Evolutionary conservation across 2,797 vertebrate genomes (phyloP), one percentile per base, ranked within the genome.

Genomic region (Onychomys arenicola): DNA sequence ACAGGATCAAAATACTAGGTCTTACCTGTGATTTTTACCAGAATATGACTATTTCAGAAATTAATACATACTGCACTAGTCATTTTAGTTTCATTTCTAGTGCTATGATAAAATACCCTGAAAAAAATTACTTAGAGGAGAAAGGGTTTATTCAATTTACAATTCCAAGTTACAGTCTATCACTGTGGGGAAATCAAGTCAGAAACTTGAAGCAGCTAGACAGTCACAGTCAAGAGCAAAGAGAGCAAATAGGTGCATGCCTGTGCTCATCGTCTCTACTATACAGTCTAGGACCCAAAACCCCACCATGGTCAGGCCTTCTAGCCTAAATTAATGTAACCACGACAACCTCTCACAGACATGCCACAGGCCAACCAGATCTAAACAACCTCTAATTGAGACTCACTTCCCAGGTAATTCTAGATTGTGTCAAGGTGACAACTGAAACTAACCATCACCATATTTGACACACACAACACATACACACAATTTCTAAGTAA

Each of bases 401-500:
- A 87, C 34, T 71, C 65, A 52, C 32, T 27, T 71, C 23, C 16
- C 65, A 55, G 13, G 34, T 52, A 71, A 86, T 55, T 55, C 65
- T 37, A 87, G 84, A 37, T 71, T 87, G 49, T 87, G 49, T 71
- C 34, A 71, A 87, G 34, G 19, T 71, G 65, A 69, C 25, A 94
- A 55, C 0, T 71, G 40, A 87, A 85, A 67, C 19, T 85, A 86
- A 86, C 49, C 46, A n/a, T 87, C 65, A 71, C 43, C 46, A 37
- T 23, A 14, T 65, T 49, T 77, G 49, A 32, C 25, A 52, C 6
- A 78, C 14, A 77, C 75, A 75, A 21, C 34, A 57, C 55, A 27
- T n/a, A 40, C 55, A 82, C 55, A 83, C 23, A 94, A 89, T 80
- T 65, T 91, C 87, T 75, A 61, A 92, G 25, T 57, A 96, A 88